phyloP scores from a whole-genome alignment of 2,888 invertebrate genomes.

The Mantis religiosa region DNA sequence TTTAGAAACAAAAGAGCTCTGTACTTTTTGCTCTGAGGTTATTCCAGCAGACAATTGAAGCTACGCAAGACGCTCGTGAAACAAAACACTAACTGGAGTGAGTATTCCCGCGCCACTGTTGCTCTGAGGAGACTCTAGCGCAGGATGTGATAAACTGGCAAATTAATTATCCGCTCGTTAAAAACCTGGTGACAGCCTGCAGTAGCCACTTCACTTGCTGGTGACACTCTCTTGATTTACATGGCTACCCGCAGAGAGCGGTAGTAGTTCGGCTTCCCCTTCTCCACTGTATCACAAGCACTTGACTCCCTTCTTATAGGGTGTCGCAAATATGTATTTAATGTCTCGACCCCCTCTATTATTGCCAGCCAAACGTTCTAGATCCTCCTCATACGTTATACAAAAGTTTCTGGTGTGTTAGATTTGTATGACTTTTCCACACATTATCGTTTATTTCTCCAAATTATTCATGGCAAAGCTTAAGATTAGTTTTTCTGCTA shows the following conservation, averaged over 20 bases:
- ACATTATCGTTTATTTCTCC: no score
- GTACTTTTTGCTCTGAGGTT: no score
- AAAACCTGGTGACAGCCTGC: conserved; percentile 22
- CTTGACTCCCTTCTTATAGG: background rate
- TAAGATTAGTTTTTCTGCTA: no score
- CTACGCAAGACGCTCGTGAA: background rate
- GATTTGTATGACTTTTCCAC: no score
- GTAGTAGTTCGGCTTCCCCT: background rate
- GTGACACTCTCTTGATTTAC: conserved; percentile 15
- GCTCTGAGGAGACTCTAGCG: background rate
- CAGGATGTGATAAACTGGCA: conserved; percentile 21
- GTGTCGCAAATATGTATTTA: background rate
- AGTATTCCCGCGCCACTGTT: background rate
- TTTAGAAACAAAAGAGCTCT: no score
- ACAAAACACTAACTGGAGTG: background rate
- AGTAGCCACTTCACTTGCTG: conserved; percentile 1
- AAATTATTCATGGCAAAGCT: no score
- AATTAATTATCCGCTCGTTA: conserved; percentile 26
- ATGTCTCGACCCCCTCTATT: background rate
- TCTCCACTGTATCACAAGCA: background rate
- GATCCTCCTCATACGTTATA: no score
- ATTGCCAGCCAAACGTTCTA: no score
- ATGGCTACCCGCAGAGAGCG: background rate
- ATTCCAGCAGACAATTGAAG: no score
- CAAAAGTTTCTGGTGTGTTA: no score